These are phyloP conservation scores for Aselliscus stoliczkanus DNA, from an alignment of 2,797 vertebrate species.

Conservation along the genomic window DNA sequence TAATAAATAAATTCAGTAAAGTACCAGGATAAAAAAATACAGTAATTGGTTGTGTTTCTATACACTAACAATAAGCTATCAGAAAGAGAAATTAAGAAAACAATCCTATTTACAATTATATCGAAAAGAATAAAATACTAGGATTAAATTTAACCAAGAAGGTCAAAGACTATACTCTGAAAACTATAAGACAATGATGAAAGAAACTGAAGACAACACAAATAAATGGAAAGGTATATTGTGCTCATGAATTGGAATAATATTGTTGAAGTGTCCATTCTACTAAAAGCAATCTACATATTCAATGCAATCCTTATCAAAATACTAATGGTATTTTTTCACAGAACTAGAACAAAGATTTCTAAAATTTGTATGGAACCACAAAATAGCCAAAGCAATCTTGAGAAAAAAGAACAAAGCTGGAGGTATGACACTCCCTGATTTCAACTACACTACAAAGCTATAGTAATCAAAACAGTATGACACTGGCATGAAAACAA, in stretches of 20 bases:
- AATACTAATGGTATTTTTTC: not conserved
- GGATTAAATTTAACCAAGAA: not conserved
- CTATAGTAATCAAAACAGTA: not conserved
- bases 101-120: not conserved
- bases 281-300: not conserved
- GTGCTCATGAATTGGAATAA: not conserved
- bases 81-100: not conserved
- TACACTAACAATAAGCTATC: not conserved
- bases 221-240: not conserved
- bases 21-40: not conserved
- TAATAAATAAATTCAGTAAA: not conserved
- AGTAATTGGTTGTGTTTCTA: not conserved
- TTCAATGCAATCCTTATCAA: not conserved
- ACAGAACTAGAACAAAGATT: not conserved
- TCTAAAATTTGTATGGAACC: not conserved
- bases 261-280: not conserved
- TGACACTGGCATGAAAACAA: not conserved
- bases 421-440: not conserved
- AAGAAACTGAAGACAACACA: not conserved
- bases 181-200: not conserved
- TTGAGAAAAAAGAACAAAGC: not conserved
- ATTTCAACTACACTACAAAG: not conserved
- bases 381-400: not conserved
- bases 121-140: not conserved
- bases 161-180: not conserved